phyloP scores from a whole-genome alignment of 1,140 invertebrate genomes.

The Phortica variegata region DNA sequence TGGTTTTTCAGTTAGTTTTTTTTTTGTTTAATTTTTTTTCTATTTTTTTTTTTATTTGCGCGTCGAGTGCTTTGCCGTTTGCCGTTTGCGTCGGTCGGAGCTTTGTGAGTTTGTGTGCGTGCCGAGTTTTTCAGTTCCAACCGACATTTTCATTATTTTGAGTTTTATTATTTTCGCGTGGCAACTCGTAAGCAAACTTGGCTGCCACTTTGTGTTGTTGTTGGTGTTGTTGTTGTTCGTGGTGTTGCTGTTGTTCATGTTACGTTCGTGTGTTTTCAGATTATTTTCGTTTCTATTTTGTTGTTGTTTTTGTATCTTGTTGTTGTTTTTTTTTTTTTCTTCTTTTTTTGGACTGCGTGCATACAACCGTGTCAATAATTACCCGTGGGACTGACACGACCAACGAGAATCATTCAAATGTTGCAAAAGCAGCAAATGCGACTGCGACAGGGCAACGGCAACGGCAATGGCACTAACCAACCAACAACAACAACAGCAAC shows the following conservation, averaged over 20 bases:
- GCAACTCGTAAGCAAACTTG: slow-evolving; percentile 38
- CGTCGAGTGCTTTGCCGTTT: slow-evolving; percentile 32
- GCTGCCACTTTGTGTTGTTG: slow-evolving; percentile 19
- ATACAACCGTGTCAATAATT: slow-evolving; percentile 58
- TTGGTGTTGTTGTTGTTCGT: slow-evolving; percentile 10
- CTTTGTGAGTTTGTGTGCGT: too few species aligned
- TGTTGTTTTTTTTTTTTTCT: slow-evolving; percentile 18
- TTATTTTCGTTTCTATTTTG: too few species aligned
- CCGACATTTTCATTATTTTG: slow-evolving; percentile 49
- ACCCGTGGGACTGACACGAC: slow-evolving; percentile 56
- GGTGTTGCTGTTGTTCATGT: slow-evolving; percentile 16
- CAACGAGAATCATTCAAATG: slow-evolving; percentile 55
- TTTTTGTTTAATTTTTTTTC: background rate
- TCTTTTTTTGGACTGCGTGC: slow-evolving; percentile 49
- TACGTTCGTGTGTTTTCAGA: slow-evolving; percentile 1
- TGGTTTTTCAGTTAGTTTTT: slow-evolving; percentile 41
- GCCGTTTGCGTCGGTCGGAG: too few species aligned
- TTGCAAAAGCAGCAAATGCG: slow-evolving; percentile 40
- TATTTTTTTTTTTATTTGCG: slow-evolving; percentile 14
- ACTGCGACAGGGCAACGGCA: background rate
- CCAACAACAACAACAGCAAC: slow-evolving; percentile 40
- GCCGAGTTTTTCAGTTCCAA: slow-evolving; percentile 8
- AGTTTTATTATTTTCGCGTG: slow-evolving; percentile 44
- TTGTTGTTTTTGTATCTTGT: too few species aligned
- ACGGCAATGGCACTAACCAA: background rate